These are phyloP conservation scores for Anguilla anguilla DNA, from an alignment of 2,797 vertebrate genomes.

Conservation along the genomic window DNA sequence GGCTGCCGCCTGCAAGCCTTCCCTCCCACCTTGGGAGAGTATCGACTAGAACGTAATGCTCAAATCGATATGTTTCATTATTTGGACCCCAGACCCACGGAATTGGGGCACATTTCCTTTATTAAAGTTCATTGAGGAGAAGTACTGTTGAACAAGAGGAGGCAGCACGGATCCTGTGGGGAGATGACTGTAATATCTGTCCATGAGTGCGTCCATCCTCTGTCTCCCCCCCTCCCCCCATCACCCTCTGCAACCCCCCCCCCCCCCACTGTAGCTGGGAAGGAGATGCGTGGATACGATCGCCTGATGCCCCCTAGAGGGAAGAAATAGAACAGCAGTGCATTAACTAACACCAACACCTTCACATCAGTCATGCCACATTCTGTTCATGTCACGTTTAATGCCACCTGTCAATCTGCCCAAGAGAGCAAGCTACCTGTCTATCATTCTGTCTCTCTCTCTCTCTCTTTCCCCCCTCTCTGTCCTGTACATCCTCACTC, in stretches of 20 bases:
- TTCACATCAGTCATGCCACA: constrained; percentile 4
- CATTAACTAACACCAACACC: background rate
- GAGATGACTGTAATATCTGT: constrained; percentile 51
- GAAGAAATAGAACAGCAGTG: background rate
- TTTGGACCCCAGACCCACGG: constrained; percentile 66
- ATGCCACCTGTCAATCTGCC: constrained; percentile 17
- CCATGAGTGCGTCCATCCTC: constrained; percentile 16
- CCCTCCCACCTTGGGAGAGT: constrained; percentile 53
- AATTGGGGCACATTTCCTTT: constrained; percentile 72
- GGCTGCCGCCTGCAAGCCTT: background rate
- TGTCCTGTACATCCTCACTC: constrained; percentile 5
- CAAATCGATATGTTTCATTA: constrained; percentile 80
- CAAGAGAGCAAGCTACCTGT: background rate
- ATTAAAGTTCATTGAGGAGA: constrained; percentile 72
- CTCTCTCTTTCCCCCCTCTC: constrained; percentile 14
- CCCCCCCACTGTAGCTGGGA: background rate
- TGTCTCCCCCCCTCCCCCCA: background rate
- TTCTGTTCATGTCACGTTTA: constrained; percentile 23
- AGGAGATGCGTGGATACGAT: background rate
- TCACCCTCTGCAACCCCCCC: background rate
- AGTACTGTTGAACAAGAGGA: constrained; percentile 49
- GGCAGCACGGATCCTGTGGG: constrained; percentile 22
- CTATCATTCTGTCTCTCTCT: constrained; percentile 29
- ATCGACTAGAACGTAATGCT: constrained; percentile 67
- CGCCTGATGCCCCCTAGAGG: constrained; percentile 26